Base-by-base conservation (phyloP, 2,113 vertebrate species). In the Telmatochromis sp. region DNA sequence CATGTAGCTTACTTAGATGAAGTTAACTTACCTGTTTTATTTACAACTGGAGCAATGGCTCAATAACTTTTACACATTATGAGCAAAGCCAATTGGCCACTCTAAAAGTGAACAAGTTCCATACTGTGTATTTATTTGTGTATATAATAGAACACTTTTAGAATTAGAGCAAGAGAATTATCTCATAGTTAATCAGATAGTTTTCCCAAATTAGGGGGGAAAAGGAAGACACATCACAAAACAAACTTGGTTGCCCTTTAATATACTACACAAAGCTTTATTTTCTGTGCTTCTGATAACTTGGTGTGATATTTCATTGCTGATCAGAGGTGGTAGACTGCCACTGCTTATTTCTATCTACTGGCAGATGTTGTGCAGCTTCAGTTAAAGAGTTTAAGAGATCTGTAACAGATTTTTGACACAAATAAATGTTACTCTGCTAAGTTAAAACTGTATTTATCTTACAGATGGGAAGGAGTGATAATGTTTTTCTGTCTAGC, bases 171-270 rank as follows among this genome's bases (percentile, higher is more conserved):
- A 68, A 68, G 33, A 37, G 19, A 37, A 68, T 68, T 8, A 37
- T 68, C 10, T 37, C 63, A 68, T 37, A 68, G 19, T 68, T 37
- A 63, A 11, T n/a, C 31, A 19, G 58, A 21, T 37, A 68, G 33
- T 68, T 35, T 19, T 37, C 19, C 60, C 10, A 68, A 21, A 37
- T 13, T 2, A 17, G 17, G 8, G 7, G 2, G n/a, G n/a, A 0
- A 1, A 2, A 5, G 19, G 11, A 68, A 68, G 33, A 7, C 6
- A 1, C 9, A 37, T 37, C 31, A 3, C 17, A 65, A 37, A 35
- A 35, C 10, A 7, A 37, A 65, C 1, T 65, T 21, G 60, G 33
- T 37, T 65, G 60, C 17, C 33, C 60, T 65, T 65, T 2, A 65
- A 65, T 21, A 37, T 37, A 12, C 10, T 35, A 21, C 33, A 65